phyloP scores from a whole-genome alignment of 2,797 vertebrate species.

The Paguma larvata region DNA sequence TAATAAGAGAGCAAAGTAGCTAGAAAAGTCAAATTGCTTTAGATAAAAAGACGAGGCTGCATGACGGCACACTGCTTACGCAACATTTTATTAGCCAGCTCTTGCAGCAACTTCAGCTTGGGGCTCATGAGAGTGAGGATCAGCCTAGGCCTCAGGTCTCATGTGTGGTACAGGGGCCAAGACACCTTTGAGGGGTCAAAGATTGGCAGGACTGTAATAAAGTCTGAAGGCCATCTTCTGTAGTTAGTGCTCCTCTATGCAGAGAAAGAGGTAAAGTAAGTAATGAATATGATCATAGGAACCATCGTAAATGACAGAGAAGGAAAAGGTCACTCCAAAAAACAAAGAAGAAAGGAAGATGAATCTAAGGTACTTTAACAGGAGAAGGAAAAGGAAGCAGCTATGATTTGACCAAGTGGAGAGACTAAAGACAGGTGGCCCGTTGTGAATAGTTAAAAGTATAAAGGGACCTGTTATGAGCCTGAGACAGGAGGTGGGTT shows the following conservation, averaged over 20 bases:
- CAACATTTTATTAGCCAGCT: neutral
- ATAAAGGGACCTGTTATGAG: neutral
- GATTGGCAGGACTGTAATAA: neutral
- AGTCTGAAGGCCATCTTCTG: neutral
- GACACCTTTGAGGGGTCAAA: neutral
- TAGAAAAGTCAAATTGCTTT: slow-evolving; percentile 50
- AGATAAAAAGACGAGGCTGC: neutral
- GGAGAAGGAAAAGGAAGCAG: neutral
- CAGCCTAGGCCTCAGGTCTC: neutral
- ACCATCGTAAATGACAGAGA: neutral
- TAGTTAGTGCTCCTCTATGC: neutral
- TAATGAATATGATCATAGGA: neutral
- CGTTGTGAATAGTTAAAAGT: neutral
- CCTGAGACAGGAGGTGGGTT: neutral
- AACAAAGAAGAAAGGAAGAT: neutral
- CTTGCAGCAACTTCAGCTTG: neutral
- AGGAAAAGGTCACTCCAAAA: neutral
- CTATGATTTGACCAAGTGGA: neutral
- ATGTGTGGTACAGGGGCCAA: neutral
- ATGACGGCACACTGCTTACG: neutral
- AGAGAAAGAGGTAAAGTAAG: neutral
- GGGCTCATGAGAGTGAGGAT: neutral
- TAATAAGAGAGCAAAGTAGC: neutral
- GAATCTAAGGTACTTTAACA: neutral
- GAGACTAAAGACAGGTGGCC: neutral